Evolutionary conservation across 2,113 vertebrate genomes (phyloP), one percentile per base, ranked within the genome.

Genomic region (Passer domesticus): DNA sequence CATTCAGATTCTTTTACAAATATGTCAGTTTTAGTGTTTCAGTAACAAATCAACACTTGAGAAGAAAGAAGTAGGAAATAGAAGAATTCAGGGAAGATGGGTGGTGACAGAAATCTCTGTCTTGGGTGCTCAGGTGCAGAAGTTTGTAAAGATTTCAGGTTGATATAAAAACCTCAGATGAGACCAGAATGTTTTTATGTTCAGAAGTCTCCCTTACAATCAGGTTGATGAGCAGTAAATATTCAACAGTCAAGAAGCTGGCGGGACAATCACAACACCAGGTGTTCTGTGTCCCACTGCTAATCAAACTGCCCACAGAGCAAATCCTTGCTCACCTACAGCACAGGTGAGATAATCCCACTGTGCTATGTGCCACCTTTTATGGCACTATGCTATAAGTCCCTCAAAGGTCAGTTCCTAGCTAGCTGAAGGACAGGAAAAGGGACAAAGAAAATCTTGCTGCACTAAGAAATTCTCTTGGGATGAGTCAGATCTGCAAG

Each of bases 1-100:
- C 7, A 5, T 56, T 92, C 55, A 63, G 73, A 30, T 39, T 83
- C 50, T 90, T 95, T 81, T 74, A 77, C 43, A 85, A 91, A 70
- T 28, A 67, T 22, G 64, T 63, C 56, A 55, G 60, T 60, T 93
- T 93, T 96, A 96, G 95, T 96, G 95, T 97, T 95, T 89, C 52
- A 53, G 56, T 37, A 47, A 22, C 13, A 86, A 93, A 30, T 59
- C 33, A 67, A 74, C 20, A 58, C 19, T 31, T 66, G 13, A 82
- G 63, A 19, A 83, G 50, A 77, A 89, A 63, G 37, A 77, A 64
- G 31, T 31, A 63, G 43, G n/a, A 83, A 91, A 76, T 52, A 75
- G 44, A 58, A 60, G 33, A 90, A 37, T 56, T 59, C 21, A 47
- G 24, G 23, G 53, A 88, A 74, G 39, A 76, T 10, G 13, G 15